A percentile compares a stretch with the other conserved stretches of the same genome.
These are phyloP conservation scores for Polylopha cassiicola DNA, from an alignment of 2,888 invertebrate genomes.

Conservation along the genomic window DNA sequence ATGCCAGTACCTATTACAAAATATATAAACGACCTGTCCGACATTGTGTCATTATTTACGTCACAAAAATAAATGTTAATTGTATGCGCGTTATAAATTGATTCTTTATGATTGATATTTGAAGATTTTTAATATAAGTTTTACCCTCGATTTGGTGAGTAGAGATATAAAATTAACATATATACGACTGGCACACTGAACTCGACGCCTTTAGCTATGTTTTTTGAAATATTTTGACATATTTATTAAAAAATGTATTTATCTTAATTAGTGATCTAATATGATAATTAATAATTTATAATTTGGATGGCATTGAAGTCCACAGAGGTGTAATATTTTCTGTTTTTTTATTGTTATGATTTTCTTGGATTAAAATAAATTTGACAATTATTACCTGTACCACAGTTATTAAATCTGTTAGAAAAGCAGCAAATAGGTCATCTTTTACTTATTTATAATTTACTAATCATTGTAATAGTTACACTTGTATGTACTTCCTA, in stretches of 20 bases:
- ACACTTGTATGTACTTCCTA: too few relatives aligned
- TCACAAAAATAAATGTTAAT: slow-evolving; percentile 11
- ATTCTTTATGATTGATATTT: slow-evolving; percentile 18
- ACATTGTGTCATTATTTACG: slow-evolving; percentile 1
- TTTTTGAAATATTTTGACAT: slow-evolving; percentile 8
- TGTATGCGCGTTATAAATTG: slow-evolving; percentile 7
- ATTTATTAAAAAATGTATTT: slow-evolving; percentile 12
- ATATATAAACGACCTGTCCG: too few relatives aligned
- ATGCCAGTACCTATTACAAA: too few relatives aligned
- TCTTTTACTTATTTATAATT: too few relatives aligned
- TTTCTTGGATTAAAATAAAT: too few relatives aligned
- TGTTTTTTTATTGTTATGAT: background rate
- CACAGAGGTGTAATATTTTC: background rate
- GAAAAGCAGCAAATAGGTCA: too few relatives aligned
- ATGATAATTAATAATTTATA: slow-evolving; percentile 11
- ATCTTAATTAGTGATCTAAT: slow-evolving; percentile 19
- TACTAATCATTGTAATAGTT: too few relatives aligned
- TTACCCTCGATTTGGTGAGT: slow-evolving; percentile 7
- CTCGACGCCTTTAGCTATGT: background rate
- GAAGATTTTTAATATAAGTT: slow-evolving; percentile 1
- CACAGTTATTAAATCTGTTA: too few relatives aligned
- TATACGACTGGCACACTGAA: background rate
- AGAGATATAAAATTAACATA: slow-evolving; percentile 14
- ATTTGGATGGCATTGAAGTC: slow-evolving; percentile 6
- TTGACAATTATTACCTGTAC: too few relatives aligned